A percentile compares a stretch with the other conserved stretches of the same genome.
Evolutionary conservation across 2,113 vertebrate species (phyloP).

Genomic region (Vireo altiloquus): DNA sequence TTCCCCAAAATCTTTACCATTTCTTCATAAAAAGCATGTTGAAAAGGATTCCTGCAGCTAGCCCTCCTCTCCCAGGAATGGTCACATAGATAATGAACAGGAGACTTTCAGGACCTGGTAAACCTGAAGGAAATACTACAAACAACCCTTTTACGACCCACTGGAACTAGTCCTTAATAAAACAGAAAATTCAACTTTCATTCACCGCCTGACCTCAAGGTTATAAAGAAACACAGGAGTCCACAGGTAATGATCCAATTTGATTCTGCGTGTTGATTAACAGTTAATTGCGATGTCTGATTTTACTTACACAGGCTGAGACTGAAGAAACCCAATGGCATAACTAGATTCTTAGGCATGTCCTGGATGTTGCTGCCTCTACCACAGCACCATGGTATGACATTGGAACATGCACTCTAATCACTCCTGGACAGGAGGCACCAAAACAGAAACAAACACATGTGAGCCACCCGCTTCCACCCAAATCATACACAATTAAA

Average conservation of each 20-base stretch:
- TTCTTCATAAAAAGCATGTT: neutral
- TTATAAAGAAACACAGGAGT: constrained; percentile 16
- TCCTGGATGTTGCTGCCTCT: neutral
- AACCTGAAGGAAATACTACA: neutral
- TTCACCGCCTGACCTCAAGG: neutral
- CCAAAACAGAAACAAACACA: neutral
- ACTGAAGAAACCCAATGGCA: neutral
- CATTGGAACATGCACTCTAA: neutral
- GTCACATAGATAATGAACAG: neutral
- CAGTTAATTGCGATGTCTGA: neutral
- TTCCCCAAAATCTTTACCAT: neutral
- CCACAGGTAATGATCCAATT: neutral
- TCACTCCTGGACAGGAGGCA: neutral
- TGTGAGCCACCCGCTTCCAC: neutral
- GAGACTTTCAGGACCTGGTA: neutral
- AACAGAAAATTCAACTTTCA: neutral
- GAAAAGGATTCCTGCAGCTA: neutral
- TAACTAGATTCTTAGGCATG: neutral
- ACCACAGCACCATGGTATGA: neutral
- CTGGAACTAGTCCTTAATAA: neutral
- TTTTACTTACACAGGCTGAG: neutral
- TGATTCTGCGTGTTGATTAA: constrained; percentile 7
- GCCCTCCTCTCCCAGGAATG: neutral
- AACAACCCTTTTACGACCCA: neutral
- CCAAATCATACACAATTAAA: neutral